These are phyloP conservation scores for Tipula unca DNA, from an alignment of 2,888 invertebrate genomes.

Conservation along the genomic window DNA sequence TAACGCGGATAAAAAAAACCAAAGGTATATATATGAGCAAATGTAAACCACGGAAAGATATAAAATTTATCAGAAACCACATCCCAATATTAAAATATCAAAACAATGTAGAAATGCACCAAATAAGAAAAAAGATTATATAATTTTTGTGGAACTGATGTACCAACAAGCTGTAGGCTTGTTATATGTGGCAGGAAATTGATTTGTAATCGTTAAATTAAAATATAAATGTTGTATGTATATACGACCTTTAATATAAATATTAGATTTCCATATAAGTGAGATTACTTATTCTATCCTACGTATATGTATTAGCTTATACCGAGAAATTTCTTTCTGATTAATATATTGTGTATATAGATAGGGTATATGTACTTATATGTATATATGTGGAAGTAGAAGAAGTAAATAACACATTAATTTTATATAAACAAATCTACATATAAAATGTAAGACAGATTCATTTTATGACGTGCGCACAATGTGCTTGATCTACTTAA, in stretches of 20 bases:
- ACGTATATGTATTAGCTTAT: neutral
- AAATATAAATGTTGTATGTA: too few species aligned
- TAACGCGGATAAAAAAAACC: neutral
- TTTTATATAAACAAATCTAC: neutral
- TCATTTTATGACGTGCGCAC: too few species aligned
- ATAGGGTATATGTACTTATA: neutral
- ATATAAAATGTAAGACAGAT: too few species aligned
- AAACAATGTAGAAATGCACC: neutral
- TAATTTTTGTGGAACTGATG: neutral
- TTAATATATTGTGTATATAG: neutral
- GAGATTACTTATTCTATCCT: neutral
- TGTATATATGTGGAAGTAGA: neutral
- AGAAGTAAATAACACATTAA: neutral
- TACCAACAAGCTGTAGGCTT: neutral
- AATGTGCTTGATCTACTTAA: too few species aligned
- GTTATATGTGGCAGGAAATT: neutral
- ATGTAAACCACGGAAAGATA: conserved; percentile 2
- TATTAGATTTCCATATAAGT: neutral
- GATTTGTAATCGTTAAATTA: neutral
- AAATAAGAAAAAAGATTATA: neutral
- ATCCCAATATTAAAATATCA: neutral
- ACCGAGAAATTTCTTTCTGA: neutral
- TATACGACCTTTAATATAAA: neutral
- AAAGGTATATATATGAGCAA: neutral
- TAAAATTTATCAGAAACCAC: neutral